Conservation (phyloP, 2,797 vertebrate species). For the Neosilurus mollespiculum region DNA sequence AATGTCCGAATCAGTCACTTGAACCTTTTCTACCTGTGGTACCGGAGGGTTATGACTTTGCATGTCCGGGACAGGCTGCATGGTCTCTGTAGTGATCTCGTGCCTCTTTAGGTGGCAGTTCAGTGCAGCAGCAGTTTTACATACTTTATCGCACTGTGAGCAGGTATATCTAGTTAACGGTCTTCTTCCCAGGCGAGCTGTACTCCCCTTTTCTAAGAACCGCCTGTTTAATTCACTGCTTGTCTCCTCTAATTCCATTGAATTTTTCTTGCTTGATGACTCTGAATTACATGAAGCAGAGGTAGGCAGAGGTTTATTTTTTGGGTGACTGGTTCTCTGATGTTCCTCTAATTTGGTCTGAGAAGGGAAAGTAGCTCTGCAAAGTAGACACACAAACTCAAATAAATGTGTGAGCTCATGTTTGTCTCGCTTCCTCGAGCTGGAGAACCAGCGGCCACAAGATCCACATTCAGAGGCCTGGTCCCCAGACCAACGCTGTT, state of each 20-base stretch:
- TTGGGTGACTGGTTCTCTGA: conserved; percentile 76
- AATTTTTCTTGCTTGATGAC: conserved; percentile 59
- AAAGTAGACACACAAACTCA: conserved; percentile 78
- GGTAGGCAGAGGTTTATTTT: conserved; percentile 61
- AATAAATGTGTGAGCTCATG: conserved; percentile 83
- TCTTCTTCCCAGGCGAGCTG: conserved; percentile 75
- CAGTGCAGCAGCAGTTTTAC: conserved; percentile 88
- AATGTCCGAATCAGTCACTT: conserved; percentile 58
- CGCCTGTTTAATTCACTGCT: conserved; percentile 58
- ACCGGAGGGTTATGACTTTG: conserved; percentile 47
- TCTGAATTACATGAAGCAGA: conserved; percentile 47
- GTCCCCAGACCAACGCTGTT: conserved; percentile 73
- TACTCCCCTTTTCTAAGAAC: conserved; percentile 68
- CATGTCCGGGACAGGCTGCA: conserved; percentile 51
- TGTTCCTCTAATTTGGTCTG: conserved; percentile 78
- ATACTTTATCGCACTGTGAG: conserved; percentile 84
- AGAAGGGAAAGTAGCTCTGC: conserved; percentile 73
- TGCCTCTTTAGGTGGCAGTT: conserved; percentile 85
- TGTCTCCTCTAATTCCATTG: conserved; percentile 54
- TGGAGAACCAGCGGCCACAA: conserved; percentile 84
- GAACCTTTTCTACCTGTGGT: conserved; percentile 52
- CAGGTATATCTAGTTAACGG: conserved; percentile 82
- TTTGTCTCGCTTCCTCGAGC: conserved; percentile 81
- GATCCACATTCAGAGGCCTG: conserved; percentile 79
- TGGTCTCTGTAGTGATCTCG: conserved; percentile 70